Evolutionary conservation across 2,113 vertebrate species (phyloP).

Genomic region (Onychostruthus taczanowskii): DNA sequence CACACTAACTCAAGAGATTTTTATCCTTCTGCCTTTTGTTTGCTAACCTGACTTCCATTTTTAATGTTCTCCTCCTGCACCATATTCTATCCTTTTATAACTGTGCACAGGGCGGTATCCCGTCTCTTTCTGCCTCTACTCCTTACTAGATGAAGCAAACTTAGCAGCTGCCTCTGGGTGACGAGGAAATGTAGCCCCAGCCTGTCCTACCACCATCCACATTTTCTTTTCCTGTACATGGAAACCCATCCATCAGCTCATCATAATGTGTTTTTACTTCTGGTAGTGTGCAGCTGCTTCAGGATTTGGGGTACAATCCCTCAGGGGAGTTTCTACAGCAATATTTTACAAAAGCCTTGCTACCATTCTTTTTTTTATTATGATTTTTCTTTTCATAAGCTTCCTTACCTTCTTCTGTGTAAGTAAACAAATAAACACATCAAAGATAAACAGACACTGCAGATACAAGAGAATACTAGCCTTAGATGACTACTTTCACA

Average conservation of each 20-base stretch:
- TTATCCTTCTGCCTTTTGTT: background rate
- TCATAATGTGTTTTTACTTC: background rate
- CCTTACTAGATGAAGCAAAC: background rate
- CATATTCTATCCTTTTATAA: background rate
- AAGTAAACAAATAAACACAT: background rate
- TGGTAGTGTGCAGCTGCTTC: background rate
- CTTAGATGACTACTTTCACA: background rate
- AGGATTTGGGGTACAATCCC: background rate
- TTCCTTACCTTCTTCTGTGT: background rate
- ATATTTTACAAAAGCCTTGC: background rate
- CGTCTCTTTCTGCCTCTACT: background rate
- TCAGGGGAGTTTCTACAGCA: background rate
- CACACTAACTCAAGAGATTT: background rate
- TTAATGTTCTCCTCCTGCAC: background rate
- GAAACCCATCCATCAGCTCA: background rate
- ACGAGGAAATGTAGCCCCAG: background rate
- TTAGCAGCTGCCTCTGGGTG: background rate
- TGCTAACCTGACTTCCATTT: background rate
- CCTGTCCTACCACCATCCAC: background rate
- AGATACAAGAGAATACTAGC: background rate
- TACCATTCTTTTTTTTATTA: background rate
- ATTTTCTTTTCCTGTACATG: background rate
- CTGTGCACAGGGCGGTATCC: background rate
- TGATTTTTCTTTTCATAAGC: background rate
- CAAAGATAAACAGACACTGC: background rate